Percentiles rank a stretch among this genome's conserved stretches.
These are phyloP conservation scores for Cyrtorhinus lividipennis DNA, from an alignment of 1,140 invertebrate genomes.

Conservation along the genomic window DNA sequence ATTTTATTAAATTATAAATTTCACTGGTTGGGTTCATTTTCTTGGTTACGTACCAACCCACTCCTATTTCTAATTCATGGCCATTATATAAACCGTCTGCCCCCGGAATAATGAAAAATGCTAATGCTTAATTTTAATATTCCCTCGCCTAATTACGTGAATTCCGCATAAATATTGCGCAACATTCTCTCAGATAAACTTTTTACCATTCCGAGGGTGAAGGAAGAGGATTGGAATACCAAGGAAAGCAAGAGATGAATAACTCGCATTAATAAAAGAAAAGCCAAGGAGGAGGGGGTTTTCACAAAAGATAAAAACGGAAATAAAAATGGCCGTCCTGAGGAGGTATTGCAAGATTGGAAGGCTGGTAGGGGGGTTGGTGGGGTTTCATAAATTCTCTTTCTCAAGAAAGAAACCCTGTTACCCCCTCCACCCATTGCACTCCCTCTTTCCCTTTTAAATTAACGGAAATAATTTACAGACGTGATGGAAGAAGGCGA, in stretches of 20 bases:
- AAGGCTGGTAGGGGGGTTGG: neutral
- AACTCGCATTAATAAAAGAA: constrained; percentile 8
- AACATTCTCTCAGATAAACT: too few relatives aligned
- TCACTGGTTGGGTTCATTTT: too few relatives aligned
- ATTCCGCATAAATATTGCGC: too few relatives aligned
- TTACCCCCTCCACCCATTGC: neutral
- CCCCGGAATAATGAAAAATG: too few relatives aligned
- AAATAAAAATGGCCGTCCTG: constrained; percentile 8
- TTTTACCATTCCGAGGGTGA: neutral
- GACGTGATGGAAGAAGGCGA: neutral
- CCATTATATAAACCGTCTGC: too few relatives aligned
- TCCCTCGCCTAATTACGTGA: too few relatives aligned
- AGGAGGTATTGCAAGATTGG: neutral
- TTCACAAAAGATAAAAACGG: neutral
- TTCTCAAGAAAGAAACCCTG: constrained; percentile 10
- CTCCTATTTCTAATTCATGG: too few relatives aligned
- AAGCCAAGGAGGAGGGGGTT: neutral
- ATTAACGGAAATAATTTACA: constrained; percentile 19
- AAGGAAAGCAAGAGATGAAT: neutral
- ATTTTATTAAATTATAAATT: too few relatives aligned
- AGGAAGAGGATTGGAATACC: neutral
- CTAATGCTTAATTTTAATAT: too few relatives aligned
- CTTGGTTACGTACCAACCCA: too few relatives aligned
- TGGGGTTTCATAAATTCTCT: neutral
- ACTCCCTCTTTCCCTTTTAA: constrained; percentile 13